Evolutionary conservation across 23 tunicate species (phyloP).

Genomic region (Botrylloides violaceus): DNA sequence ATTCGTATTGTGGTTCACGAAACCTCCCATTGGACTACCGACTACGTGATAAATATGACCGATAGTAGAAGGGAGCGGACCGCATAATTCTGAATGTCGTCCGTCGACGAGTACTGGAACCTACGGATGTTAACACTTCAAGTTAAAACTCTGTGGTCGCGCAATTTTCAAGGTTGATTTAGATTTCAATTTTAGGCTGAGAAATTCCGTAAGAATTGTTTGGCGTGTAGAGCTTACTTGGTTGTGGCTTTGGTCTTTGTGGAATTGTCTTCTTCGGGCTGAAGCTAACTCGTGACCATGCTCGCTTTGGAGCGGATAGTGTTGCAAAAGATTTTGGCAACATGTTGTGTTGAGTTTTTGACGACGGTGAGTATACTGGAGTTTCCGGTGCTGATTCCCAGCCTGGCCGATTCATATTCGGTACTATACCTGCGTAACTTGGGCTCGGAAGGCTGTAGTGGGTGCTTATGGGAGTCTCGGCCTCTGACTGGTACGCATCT

Average conservation of each 20-base stretch:
- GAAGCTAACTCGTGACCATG: conserved; percentile 22
- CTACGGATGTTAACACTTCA: too few relatives aligned
- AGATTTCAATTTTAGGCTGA: too few relatives aligned
- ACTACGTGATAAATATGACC: too few relatives aligned
- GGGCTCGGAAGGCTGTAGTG: background rate
- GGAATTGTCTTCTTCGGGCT: conserved; percentile 6
- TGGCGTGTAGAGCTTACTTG: too few relatives aligned
- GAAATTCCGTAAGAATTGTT: too few relatives aligned
- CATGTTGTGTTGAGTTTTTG: background rate
- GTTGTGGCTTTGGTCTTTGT: background rate
- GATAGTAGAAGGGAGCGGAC: too few relatives aligned
- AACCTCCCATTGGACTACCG: too few relatives aligned
- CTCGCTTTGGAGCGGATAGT: background rate
- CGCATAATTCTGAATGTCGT: too few relatives aligned
- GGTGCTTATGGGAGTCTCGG: background rate
- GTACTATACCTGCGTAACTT: background rate
- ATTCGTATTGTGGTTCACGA: too few relatives aligned
- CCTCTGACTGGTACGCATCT: background rate
- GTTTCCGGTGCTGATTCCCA: background rate
- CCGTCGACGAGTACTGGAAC: too few relatives aligned
- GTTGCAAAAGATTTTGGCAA: background rate
- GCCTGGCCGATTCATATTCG: background rate
- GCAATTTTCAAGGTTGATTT: too few relatives aligned
- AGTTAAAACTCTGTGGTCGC: too few relatives aligned
- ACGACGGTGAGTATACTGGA: background rate